Evolutionary conservation across 2,113 vertebrate genomes (phyloP), one percentile per base, ranked within the genome.

Genomic region (Pelusios castaneus): DNA sequence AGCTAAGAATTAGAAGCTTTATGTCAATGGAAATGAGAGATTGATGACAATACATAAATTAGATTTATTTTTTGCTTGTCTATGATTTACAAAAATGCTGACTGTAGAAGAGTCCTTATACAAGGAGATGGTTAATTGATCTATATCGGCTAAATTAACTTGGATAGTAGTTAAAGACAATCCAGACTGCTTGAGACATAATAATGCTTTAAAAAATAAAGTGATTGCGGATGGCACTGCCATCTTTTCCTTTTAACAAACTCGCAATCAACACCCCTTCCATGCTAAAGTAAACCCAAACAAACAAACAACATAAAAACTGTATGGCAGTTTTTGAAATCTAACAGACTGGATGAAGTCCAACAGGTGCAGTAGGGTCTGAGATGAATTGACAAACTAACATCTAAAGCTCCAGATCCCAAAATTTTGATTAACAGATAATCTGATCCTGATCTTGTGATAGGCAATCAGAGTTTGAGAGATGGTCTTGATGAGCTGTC

Each of bases 301-400:
- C 21, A 55, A 22, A 22, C 9, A 55, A 22, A 55, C 8, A 24
- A n/a, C n/a, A n/a, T n/a, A n/a, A n/a, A n/a, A 58, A 12, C 10
- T 58, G 47, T 8, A 47, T 16, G 29, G 14, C 31, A 29, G 29
- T 29, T 60, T 58, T 60, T 60, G 29, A 31, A 60, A 31, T 5
- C n/a, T 77, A 49, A 56, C 21, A 43, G 8, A 63, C 4, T 56
- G 55, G 38, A 49, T 82, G 75, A 45, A n/a, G 22, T 49, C 54
- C 43, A 79, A 31, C 67, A 58, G n/a, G 34, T 56, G 19, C 9
- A n/a, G 17, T 4, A 5, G 63, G 31, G 11, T 1, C 14, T 0
- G 10, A 0, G 14, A 27, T 49, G 55, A 2, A 0, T 0, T 3
- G 45, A 47, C 12, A 2, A 1, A 75, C 4, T 45, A 27, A 60